Evolutionary conservation across 2,888 invertebrate species (phyloP).

Genomic region (Tridacna gigas): DNA sequence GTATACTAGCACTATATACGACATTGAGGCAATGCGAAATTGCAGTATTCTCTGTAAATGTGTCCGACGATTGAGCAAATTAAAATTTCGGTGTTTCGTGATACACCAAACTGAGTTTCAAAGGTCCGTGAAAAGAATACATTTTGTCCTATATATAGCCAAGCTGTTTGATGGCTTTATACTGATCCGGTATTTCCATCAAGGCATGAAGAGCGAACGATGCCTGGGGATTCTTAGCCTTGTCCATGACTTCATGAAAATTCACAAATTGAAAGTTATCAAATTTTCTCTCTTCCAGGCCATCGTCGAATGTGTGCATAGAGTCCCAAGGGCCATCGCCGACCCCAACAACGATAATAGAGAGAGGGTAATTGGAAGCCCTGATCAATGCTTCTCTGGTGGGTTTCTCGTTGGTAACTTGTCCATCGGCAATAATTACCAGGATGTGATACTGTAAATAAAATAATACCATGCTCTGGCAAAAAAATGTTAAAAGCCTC

Average conservation of each 20-base stretch:
- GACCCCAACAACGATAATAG: conserved; percentile 86
- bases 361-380: conserved; percentile 85
- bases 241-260: conserved; percentile 79
- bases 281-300: conserved; percentile 85
- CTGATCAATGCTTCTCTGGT: conserved; percentile 85
- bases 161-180: conserved; percentile 73
- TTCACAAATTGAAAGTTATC: conserved; percentile 83
- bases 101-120: too few relatives aligned
- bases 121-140: too few relatives aligned
- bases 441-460: conserved; percentile 85
- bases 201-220: conserved; percentile 85
- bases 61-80: too few relatives aligned
- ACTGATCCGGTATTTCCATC: conserved; percentile 86
- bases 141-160: conserved; percentile 40
- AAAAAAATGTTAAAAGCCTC: neutral
- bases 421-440: conserved; percentile 86
- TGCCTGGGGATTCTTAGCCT: conserved; percentile 69
- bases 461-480: neutral
- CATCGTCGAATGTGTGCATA: conserved; percentile 86
- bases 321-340: conserved; percentile 86
- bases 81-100: too few relatives aligned
- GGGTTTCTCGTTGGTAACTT: conserved; percentile 85
- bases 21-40: too few relatives aligned
- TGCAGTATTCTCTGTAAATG: too few relatives aligned
- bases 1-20: too few relatives aligned